Evolutionary conservation across 2,797 vertebrate species (phyloP).

Genomic region (Karalla daura): DNA sequence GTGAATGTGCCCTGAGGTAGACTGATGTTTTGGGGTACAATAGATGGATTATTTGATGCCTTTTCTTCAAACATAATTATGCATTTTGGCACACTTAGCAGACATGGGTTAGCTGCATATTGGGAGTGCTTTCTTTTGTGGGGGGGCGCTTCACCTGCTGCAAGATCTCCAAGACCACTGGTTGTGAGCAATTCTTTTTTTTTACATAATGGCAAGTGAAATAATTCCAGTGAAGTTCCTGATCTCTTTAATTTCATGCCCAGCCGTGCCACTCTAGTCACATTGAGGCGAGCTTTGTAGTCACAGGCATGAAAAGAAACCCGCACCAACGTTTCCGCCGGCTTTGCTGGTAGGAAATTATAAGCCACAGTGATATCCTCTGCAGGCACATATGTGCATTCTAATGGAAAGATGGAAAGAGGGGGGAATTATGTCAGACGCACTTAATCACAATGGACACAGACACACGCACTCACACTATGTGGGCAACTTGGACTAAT

Average conservation of each 20-base stretch:
- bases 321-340: neutral
- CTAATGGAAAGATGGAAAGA: neutral
- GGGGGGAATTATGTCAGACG: neutral
- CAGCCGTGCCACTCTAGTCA: neutral
- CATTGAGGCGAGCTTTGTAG: neutral
- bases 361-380: neutral
- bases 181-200: neutral
- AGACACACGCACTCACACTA: conserved; percentile 3
- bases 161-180: neutral
- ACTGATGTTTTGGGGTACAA: too few relatives aligned
- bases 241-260: neutral
- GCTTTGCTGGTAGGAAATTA: neutral
- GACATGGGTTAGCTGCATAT: too few relatives aligned
- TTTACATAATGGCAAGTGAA: neutral
- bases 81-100: too few relatives aligned
- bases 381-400: neutral
- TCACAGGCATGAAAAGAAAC: neutral
- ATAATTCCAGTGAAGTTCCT: neutral
- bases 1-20: too few relatives aligned
- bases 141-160: neutral
- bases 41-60: too few relatives aligned
- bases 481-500: neutral
- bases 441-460: neutral
- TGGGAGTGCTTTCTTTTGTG: neutral
- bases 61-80: too few relatives aligned